Base-by-base conservation (phyloP, 2,888 invertebrate species). In the Lampropteryx suffumata region DNA sequence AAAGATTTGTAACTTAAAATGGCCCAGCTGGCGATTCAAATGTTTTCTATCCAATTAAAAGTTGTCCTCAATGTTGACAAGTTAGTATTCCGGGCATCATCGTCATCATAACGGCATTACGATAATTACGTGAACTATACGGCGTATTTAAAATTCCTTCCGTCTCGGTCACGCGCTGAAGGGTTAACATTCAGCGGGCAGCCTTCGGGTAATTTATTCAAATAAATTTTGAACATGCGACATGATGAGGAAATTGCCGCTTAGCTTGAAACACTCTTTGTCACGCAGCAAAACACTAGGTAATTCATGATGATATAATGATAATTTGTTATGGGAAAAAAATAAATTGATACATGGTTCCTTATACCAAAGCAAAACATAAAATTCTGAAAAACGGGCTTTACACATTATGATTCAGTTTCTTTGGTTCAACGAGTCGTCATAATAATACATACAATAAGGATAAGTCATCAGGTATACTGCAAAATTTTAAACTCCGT, bases 171-270 rank as follows among this genome's bases (percentile, higher is more conserved):
- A 74, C 79, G 76, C 69, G 50, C 73, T 55, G 66, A 73, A 67
- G 76, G 79, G 80, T 81, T 79, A 84, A 84, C 84, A 84, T 87
- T 84, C 84, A 83, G 83, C 75, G 79, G 82, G 80, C 74, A 74
- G 78, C 74, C 79, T 72, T 71, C 55, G 61, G 59, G 67, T 84
- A 85, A 86, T 85, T 84, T 88, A 88, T 87, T 85, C 85, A 79
- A 84, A 79, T 81, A 81, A 80, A 85, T 83, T 86, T 85, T 69
- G 78, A 76, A 79, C 80, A 79, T 73, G 74, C 69, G 71, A 73
- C 77, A 71, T 69, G 71, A 72, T 68, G 77, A 72, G 77, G 76
- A 74, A 76, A 76, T 74, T 71, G 69, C 73, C 74, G 73, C 71
- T 76, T 74, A 75, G 76, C 71, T 64, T 62, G 55, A n/a, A n/a